phyloP scores from a whole-genome alignment of 1,140 invertebrate species.

The Sycobia sp. region DNA sequence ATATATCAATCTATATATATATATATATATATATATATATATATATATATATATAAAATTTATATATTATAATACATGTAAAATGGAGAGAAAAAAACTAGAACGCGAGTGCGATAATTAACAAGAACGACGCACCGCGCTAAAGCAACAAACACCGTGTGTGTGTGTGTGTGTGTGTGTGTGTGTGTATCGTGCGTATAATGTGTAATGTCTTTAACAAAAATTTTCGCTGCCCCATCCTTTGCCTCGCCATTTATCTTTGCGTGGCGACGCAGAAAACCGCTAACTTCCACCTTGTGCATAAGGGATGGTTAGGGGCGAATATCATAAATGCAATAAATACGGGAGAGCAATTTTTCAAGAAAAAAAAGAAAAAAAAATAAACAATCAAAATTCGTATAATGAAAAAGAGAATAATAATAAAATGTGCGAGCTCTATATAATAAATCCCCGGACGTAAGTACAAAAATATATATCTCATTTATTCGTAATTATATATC shows the following conservation, averaged over 20 bases:
- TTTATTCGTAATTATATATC: constrained; percentile 38
- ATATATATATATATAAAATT: constrained; percentile 12
- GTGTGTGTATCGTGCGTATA: not conserved
- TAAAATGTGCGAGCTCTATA: no score
- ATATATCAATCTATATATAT: no score
- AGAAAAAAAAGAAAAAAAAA: not conserved
- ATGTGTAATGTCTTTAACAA: constrained; percentile 3
- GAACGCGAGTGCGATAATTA: constrained; percentile 40
- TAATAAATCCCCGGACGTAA: constrained; percentile 35
- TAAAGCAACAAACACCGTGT: not conserved
- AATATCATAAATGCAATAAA: not conserved
- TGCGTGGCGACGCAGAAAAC: no score
- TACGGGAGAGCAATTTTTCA: no score
- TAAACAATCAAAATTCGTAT: not conserved
- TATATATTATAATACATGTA: not conserved
- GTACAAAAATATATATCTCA: constrained; percentile 47
- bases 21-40: no score
- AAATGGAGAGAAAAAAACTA: constrained; percentile 30
- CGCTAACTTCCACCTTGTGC: no score
- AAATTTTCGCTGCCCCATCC: not conserved
- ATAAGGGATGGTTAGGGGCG: not conserved
- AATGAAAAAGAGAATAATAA: no score
- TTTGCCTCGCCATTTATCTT: not conserved
- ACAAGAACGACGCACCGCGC: constrained; percentile 37
- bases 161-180: no score